These are phyloP conservation scores for Macheiramphus alcinus DNA, from an alignment of 2,113 vertebrate species.

Conservation along the genomic window DNA sequence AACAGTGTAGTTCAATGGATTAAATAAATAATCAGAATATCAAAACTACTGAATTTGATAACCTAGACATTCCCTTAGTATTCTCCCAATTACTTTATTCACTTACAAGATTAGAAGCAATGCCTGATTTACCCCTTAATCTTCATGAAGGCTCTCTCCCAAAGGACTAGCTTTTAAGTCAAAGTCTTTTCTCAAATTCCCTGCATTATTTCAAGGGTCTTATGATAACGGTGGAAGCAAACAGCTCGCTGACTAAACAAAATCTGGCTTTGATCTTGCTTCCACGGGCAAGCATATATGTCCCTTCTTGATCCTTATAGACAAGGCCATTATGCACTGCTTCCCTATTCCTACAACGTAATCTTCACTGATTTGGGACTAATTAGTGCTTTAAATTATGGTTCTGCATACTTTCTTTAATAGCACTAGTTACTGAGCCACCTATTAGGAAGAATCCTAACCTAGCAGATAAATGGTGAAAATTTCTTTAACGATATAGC, in stretches of 20 bases:
- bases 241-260: neutral
- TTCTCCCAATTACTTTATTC: neutral
- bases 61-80: neutral
- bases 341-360: neutral
- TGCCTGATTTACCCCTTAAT: neutral
- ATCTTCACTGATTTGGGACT: neutral
- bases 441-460: neutral
- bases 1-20: neutral
- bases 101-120: neutral
- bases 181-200: neutral
- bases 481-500: neutral
- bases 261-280: neutral
- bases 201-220: neutral
- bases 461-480: neutral
- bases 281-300: neutral
- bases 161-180: neutral
- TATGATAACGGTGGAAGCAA: neutral
- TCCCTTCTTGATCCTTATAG: neutral
- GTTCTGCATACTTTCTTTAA: neutral
- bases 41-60: neutral
- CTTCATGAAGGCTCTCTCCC: neutral
- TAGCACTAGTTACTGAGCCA: neutral
- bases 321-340: neutral
- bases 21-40: neutral
- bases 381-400: slow-evolving; percentile 16